These are phyloP conservation scores for Sycobia sp. DNA, from an alignment of 1,140 invertebrate genomes.

Conservation along the genomic window DNA sequence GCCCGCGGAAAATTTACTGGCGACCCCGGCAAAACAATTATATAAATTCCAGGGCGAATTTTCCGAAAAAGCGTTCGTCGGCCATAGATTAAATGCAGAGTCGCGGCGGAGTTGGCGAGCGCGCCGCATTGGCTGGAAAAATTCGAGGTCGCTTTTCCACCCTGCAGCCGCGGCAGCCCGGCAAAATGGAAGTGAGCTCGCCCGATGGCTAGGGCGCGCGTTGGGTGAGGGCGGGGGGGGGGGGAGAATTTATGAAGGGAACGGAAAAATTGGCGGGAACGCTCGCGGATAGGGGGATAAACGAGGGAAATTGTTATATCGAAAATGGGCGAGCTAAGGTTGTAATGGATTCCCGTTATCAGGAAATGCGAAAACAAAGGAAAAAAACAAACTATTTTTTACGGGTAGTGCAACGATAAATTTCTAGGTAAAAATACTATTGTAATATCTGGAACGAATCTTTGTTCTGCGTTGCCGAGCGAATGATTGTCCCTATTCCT, in stretches of 20 bases:
- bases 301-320: neutral
- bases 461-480: too few relatives aligned
- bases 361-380: too few relatives aligned
- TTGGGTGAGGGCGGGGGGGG: neutral
- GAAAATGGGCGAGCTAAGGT: too few relatives aligned
- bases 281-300: neutral
- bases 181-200: neutral
- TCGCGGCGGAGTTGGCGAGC: conserved; percentile 33
- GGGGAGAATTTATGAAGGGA: conserved; percentile 24
- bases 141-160: conserved; percentile 11
- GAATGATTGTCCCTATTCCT: too few relatives aligned
- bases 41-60: conserved; percentile 59
- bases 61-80: conserved; percentile 54
- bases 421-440: too few relatives aligned
- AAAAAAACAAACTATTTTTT: too few relatives aligned
- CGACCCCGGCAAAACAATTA: conserved; percentile 59
- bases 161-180: too few relatives aligned
- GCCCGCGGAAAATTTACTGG: conserved; percentile 52
- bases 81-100: conserved; percentile 56
- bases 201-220: neutral
- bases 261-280: conserved; percentile 14
- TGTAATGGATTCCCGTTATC: too few relatives aligned
- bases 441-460: too few relatives aligned
- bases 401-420: too few relatives aligned
- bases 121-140: conserved; percentile 17